Evolutionary conservation across 2,113 vertebrate species (phyloP).

Genomic region (Nettapus auritus): DNA sequence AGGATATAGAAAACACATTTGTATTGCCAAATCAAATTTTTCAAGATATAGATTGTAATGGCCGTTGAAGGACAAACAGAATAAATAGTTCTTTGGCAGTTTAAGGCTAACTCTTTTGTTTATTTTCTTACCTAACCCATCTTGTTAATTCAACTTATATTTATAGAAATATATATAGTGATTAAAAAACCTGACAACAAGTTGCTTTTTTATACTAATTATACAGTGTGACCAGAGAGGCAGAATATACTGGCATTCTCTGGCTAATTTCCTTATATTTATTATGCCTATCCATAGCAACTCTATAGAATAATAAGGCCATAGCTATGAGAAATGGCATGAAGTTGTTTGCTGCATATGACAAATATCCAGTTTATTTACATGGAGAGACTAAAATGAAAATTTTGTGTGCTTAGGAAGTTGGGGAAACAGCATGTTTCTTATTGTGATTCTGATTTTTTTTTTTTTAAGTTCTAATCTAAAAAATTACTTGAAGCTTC

Average conservation of each 20-base stretch:
- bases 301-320: not conserved
- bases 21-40: not conserved
- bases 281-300: not conserved
- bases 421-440: not conserved
- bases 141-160: slow-evolving; percentile 9
- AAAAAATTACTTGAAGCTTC: not conserved
- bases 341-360: not conserved
- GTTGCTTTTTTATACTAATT: slow-evolving; percentile 15
- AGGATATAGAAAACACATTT: slow-evolving; percentile 2
- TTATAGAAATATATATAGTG: slow-evolving; percentile 9
- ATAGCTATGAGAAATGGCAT: not conserved
- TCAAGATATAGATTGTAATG: not conserved
- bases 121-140: not conserved
- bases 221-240: not conserved
- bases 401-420: not conserved
- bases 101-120: not conserved
- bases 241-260: not conserved
- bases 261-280: slow-evolving; percentile 16
- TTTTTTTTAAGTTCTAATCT: not conserved
- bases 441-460: not conserved
- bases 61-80: not conserved
- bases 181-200: slow-evolving; percentile 30
- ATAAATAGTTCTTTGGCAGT: not conserved
- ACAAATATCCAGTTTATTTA: not conserved
- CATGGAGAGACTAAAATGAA: not conserved